Evolutionary conservation across 1,140 invertebrate genomes (phyloP).

Genomic region (Carposina sasakii): DNA sequence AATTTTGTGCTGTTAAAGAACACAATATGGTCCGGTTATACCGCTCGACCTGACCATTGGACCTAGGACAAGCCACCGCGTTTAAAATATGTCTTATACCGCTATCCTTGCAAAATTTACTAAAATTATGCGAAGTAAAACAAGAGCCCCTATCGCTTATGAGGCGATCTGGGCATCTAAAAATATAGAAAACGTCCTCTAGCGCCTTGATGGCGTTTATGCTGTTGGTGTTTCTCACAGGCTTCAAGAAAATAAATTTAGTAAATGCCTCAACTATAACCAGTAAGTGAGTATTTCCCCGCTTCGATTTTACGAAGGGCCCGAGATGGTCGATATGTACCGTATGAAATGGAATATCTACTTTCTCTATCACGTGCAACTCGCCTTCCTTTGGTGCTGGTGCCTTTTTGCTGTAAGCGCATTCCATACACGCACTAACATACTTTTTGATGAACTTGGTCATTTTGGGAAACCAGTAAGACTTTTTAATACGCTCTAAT

Average conservation of each 20-base stretch:
- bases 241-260: background rate
- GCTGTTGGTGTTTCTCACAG: background rate
- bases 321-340: background rate
- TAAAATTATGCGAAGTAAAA: conserved; percentile 6
- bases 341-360: background rate
- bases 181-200: conserved; percentile 1
- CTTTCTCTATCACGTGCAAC: conserved; percentile 1
- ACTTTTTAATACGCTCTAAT: background rate
- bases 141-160: conserved; percentile 4
- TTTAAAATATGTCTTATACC: conserved; percentile 8
- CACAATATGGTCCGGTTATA: conserved; percentile 6
- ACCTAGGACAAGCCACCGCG: conserved; percentile 10
- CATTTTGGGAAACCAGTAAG: conserved; percentile 1
- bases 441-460: background rate
- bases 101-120: background rate
- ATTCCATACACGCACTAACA: background rate
- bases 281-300: background rate
- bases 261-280: background rate
- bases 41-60: conserved; percentile 12
- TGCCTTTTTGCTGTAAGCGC: background rate
- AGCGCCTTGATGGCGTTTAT: conserved; percentile 1
- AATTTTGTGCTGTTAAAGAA: conserved; percentile 7
- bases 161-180: background rate
- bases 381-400: background rate
- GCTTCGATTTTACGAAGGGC: background rate